Percentiles rank a stretch among this genome's conserved stretches.
These are phyloP conservation scores for Hemibagrus guttatus DNA, from an alignment of 2,797 vertebrate genomes.

Conservation along the genomic window DNA sequence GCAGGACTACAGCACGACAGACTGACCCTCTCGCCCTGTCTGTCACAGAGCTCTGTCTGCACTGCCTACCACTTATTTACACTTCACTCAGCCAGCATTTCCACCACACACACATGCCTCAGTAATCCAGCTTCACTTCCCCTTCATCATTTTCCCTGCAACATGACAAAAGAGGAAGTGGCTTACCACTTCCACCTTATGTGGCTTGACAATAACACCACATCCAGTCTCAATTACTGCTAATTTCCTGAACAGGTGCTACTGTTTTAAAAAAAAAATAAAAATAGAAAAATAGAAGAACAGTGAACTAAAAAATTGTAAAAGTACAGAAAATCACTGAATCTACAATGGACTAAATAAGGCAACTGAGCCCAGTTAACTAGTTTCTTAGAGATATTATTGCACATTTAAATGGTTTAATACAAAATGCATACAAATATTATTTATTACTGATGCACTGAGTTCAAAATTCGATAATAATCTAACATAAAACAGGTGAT, in stretches of 20 bases:
- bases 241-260: conserved; percentile 50
- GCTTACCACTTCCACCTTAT: conserved; percentile 51
- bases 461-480: neutral
- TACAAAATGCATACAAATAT: neutral
- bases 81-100: conserved; percentile 14
- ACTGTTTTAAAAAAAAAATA: no score
- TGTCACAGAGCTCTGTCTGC: neutral
- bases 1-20: conserved; percentile 9
- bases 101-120: neutral
- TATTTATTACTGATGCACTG: neutral
- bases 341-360: neutral
- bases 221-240: conserved; percentile 48
- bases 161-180: conserved; percentile 35
- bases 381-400: neutral
- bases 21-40: conserved; percentile 10
- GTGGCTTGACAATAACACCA: conserved; percentile 45
- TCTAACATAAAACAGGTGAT: neutral
- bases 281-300: no score
- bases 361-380: neutral
- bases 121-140: neutral
- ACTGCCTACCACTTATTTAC: conserved; percentile 25
- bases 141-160: conserved; percentile 38
- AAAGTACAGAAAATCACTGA: neutral
- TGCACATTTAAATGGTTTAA: neutral
- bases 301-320: no score